Evolutionary conservation across 2,797 vertebrate species (phyloP), one percentile per base, ranked within the genome.

Genomic region (Poliocrania exsul): DNA sequence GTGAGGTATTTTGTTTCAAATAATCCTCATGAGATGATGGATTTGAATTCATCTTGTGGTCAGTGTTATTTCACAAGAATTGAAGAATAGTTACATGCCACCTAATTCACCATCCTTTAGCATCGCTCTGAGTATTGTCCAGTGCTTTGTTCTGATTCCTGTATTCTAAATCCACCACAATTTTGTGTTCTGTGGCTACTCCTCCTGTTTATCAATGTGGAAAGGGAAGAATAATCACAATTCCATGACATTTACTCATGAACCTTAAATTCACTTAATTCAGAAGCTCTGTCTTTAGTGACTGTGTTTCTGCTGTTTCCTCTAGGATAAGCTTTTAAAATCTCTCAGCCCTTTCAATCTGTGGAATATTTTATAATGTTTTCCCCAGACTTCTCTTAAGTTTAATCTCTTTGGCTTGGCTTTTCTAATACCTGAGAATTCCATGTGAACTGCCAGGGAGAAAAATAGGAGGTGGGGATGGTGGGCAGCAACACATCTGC

Each of bases 351-450:
- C 19, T 82, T 83, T 84, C 31, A 50, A 42, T 80, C 18, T 56
- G n/a, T 78, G 53, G 69, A 92, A n/a, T 60, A 73, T 93, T 87
- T 93, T 56, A 18, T 85, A 77, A 81, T 5, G 1, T 77, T 86
- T 94, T 73, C n/a, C 33, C 73, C 83, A 95, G 88, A 72, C 44
- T 91, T 92, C 35, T 83, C 61, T 85, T 42, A 65, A 83, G 8
- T 93, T 77, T 77, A 85, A 53, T 84, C 66, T 25, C 56, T 82
- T 94, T 95, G 83, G 47, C 74, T 84, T 92, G 56, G 53, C 21
- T 90, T 88, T 93, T 11, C 61, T 80, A 79, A 21, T 93, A 89
- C 64, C 57, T 79, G 75, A 94, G 70, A 93, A 79, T 92, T 95
- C 88, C 77, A n/a, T 72, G 42, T 44, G 51, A 93, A 65, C 80